phyloP scores from a whole-genome alignment of 2,888 invertebrate genomes.

The Lordiphosa andalusiaca region DNA sequence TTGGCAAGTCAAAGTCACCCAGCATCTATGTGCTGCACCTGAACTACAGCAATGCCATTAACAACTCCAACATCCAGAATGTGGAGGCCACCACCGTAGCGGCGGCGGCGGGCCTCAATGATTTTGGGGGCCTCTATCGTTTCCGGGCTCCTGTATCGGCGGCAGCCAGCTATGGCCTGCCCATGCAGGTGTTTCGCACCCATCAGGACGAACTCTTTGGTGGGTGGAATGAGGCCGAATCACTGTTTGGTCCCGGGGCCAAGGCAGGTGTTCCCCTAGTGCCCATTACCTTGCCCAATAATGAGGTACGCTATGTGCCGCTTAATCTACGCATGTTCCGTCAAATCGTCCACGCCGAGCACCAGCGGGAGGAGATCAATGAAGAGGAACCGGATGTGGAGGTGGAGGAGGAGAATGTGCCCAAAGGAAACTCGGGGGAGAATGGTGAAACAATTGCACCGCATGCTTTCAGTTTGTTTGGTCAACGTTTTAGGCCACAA shows the following conservation, averaged over 20 bases:
- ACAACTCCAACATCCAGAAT: slow-evolving; percentile 3
- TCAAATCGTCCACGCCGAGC: slow-evolving; percentile 20
- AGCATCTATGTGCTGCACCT: too few species aligned
- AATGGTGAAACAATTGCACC: not conserved
- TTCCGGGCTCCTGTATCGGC: not conserved
- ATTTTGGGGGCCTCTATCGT: slow-evolving; percentile 6
- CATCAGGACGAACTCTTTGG: slow-evolving; percentile 39
- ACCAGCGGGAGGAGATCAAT: slow-evolving; percentile 24
- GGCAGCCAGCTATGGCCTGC: not conserved
- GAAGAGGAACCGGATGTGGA: slow-evolving; percentile 10
- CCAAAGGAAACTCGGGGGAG: not conserved
- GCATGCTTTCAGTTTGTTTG: slow-evolving; percentile 21
- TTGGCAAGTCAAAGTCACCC: slow-evolving; percentile 7
- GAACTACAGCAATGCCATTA: slow-evolving; percentile 10
- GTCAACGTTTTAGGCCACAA: slow-evolving; percentile 17
- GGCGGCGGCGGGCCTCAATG: not conserved
- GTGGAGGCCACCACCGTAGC: not conserved
- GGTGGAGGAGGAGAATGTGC: not conserved
- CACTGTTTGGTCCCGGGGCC: slow-evolving; percentile 13
- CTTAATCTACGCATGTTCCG: slow-evolving; percentile 50
- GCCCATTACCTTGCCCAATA: slow-evolving; percentile 51
- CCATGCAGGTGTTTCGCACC: slow-evolving; percentile 31
- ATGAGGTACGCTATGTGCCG: slow-evolving; percentile 53
- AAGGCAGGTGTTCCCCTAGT: slow-evolving; percentile 40
- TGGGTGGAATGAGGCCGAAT: slow-evolving; percentile 20